Conservation (phyloP, 2,113 vertebrate species). For the Proteles cristata region DNA sequence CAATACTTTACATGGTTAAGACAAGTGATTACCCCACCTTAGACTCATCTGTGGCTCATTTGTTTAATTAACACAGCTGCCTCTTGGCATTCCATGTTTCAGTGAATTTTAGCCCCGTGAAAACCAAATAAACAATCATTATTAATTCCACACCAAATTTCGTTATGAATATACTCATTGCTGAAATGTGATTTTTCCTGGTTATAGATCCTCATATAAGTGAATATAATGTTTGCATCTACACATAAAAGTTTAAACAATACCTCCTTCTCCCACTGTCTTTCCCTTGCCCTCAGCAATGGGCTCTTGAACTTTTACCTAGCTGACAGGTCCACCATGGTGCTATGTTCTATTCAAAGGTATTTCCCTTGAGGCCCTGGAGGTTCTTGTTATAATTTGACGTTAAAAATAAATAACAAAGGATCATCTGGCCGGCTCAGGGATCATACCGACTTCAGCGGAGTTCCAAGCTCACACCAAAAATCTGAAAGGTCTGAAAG, state of each 20-base stretch:
- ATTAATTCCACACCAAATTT: background rate
- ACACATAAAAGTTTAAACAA: background rate
- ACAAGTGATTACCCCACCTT: background rate
- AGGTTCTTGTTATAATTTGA: slow-evolving; percentile 38
- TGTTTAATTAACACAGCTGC: background rate
- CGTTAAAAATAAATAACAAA: slow-evolving; percentile 66
- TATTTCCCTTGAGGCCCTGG: background rate
- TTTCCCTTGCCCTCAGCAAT: slow-evolving; percentile 15
- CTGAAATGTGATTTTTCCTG: slow-evolving; percentile 27
- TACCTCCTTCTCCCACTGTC: background rate
- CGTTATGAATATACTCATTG: background rate
- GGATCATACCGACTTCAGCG: background rate
- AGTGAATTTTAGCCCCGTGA: background rate
- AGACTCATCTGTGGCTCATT: background rate
- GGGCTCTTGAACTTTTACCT: slow-evolving; percentile 29
- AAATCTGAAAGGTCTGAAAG: slow-evolving; percentile 9
- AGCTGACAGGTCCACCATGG: background rate
- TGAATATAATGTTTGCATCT: background rate
- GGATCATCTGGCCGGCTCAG: background rate
- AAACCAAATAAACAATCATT: slow-evolving; percentile 7
- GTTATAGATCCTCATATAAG: background rate
- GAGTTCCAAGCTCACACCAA: slow-evolving; percentile 5
- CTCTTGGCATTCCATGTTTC: background rate
- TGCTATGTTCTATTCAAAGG: background rate
- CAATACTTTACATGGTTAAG: background rate